Base-by-base conservation (phyloP, 2,797 vertebrate species). In the Anomalospiza imberbis region DNA sequence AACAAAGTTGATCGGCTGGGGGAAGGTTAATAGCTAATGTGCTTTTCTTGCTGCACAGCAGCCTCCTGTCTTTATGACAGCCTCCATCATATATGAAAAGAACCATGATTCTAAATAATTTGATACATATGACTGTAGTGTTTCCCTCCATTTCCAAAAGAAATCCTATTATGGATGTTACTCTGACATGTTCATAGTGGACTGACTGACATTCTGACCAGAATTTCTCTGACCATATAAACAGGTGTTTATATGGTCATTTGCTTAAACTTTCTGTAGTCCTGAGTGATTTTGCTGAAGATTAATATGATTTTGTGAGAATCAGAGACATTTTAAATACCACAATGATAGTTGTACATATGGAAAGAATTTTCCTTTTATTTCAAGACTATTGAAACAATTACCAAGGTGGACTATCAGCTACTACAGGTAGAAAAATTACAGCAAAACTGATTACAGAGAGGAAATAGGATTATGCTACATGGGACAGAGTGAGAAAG, bases 1-100 rank as follows among this genome's bases (percentile, higher is more conserved):
- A 99, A 99, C 99, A 99, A 99, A 99, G 99, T 99, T 99, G 99
- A 99, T 99, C 98, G 98, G 99, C 98, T 99, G 98, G 98, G 98
- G 98, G 98, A 98, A 98, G 98, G 98, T 99, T 99, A 99, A 99
- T 99, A 99, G 98, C 98, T 98, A 98, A 97, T 98, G 98, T 98
- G 98, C 96, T 98, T 98, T 98, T 98, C 95, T 97, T 96, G 95
- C 98, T 98, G 97, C 97, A 97, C 98, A 97, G 98, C 97, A 96
- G 96, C 98, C 97, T 97, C 97, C 96, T 97, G 93, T 96, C 97
- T 98, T 98, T 98, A 98, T 98, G 98, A 99, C 98, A 98, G 97
- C 97, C 91, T 94, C 95, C 97, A 96, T 97, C 97, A 97, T 98
- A 98, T 98, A 98, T 98, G 98, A 98, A 98, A 98, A 98, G 97